These are phyloP conservation scores for Aspiorhynchus laticeps DNA, from an alignment of 2,113 vertebrate genomes.

Conservation along the genomic window DNA sequence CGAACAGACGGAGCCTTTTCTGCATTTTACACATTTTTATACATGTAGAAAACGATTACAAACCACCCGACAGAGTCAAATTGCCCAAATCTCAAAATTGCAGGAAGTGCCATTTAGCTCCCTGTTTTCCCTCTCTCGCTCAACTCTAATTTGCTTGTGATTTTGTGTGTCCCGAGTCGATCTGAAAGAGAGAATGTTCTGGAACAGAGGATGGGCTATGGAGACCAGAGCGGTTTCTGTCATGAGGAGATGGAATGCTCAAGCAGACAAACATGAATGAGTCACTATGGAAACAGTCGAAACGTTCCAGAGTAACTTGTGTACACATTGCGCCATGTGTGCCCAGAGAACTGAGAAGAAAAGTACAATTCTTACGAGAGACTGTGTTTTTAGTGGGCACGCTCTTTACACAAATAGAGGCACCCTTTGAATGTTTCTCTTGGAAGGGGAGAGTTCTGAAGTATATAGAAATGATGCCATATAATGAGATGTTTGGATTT, in stretches of 20 bases:
- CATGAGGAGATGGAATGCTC: conserved; percentile 56
- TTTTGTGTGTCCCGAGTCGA: conserved; percentile 40
- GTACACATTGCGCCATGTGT: conserved; percentile 51
- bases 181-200: conserved; percentile 50
- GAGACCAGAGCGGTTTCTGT: conserved; percentile 59
- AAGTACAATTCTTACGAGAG: conserved; percentile 35
- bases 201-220: conserved; percentile 53
- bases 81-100: conserved; percentile 36
- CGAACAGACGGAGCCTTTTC: conserved; percentile 20
- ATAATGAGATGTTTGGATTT: conserved; percentile 40
- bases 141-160: conserved; percentile 43
- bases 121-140: conserved; percentile 19
- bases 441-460: conserved; percentile 24
- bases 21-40: conserved; percentile 18
- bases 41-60: conserved; percentile 25
- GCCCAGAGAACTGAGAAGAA: conserved; percentile 39
- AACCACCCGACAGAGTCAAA: conserved; percentile 24
- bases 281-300: conserved; percentile 56
- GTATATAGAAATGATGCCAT: conserved; percentile 43
- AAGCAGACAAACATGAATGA: conserved; percentile 49
- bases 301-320: conserved; percentile 45
- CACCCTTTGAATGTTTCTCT: background rate
- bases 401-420: conserved; percentile 24
- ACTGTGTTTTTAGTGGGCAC: conserved; percentile 21
- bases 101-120: conserved; percentile 41